These are phyloP conservation scores for Gymnocheta viridis DNA, from an alignment of 2,888 invertebrate species.

Conservation along the genomic window DNA sequence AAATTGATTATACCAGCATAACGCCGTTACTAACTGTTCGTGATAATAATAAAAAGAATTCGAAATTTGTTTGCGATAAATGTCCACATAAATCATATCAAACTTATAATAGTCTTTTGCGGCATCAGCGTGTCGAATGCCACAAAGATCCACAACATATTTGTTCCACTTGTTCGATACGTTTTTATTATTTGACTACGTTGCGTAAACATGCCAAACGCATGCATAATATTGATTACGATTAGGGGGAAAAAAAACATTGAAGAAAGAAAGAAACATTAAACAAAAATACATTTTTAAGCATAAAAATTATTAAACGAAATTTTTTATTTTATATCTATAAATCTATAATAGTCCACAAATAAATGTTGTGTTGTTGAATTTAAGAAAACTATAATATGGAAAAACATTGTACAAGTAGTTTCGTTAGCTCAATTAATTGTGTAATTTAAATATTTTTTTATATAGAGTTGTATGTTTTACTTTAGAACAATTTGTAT, in stretches of 20 bases:
- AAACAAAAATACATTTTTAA: neutral
- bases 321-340: neutral
- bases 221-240: conserved; percentile 66
- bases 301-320: neutral
- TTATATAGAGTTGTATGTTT: neutral
- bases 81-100: conserved; percentile 76
- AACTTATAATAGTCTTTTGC: conserved; percentile 80
- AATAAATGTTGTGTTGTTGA: conserved; percentile 38
- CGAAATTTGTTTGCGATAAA: conserved; percentile 71
- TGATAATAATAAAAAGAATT: conserved; percentile 46
- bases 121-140: conserved; percentile 83
- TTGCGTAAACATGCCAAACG: conserved; percentile 71
- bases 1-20: conserved; percentile 32
- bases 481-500: conserved; percentile 1
- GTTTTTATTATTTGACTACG: conserved; percentile 76
- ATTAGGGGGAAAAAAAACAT: neutral
- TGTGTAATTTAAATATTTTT: neutral
- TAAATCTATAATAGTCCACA: neutral
- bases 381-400: neutral
- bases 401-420: conserved; percentile 2
- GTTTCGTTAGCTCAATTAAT: conserved; percentile 38
- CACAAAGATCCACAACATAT: conserved; percentile 82
- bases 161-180: conserved; percentile 80
- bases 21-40: conserved; percentile 31
- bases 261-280: neutral